phyloP scores from a whole-genome alignment of 2,797 vertebrate species.

The Poliocrania exsul region DNA sequence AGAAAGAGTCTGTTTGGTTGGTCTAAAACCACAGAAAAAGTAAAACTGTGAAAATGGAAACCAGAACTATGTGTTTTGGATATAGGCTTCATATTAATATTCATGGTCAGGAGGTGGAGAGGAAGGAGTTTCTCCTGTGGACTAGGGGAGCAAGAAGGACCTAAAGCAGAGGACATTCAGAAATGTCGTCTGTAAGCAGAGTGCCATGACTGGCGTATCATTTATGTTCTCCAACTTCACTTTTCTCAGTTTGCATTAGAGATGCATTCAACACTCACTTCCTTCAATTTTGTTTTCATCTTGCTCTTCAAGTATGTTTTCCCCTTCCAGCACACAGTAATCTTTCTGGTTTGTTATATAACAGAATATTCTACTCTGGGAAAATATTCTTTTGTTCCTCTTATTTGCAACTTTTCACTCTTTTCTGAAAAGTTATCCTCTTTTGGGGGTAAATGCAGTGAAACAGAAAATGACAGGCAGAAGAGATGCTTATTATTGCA shows the following conservation, averaged over 20 bases:
- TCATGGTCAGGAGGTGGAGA: background rate
- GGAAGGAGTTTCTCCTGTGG: slow-evolving; percentile 38
- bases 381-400: slow-evolving; percentile 56
- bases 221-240: slow-evolving; percentile 40
- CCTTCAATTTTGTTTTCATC: slow-evolving; percentile 55
- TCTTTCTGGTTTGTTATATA: slow-evolving; percentile 60
- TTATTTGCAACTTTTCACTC: slow-evolving; percentile 33
- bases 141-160: background rate
- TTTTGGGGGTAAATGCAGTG: slow-evolving; percentile 7
- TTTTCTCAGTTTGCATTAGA: slow-evolving; percentile 51
- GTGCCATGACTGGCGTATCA: slow-evolving; percentile 20
- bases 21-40: slow-evolving; percentile 23
- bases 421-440: slow-evolving; percentile 40
- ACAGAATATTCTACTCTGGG: slow-evolving; percentile 63
- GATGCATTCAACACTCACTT: slow-evolving; percentile 41
- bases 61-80: slow-evolving; percentile 42
- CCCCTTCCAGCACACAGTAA: slow-evolving; percentile 39
- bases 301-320: slow-evolving; percentile 62
- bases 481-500: background rate
- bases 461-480: slow-evolving; percentile 31
- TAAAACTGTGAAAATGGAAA: slow-evolving; percentile 60
- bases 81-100: slow-evolving; percentile 43
- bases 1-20: slow-evolving; percentile 46
- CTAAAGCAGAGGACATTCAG: slow-evolving; percentile 27
- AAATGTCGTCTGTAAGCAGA: slow-evolving; percentile 55